These are phyloP conservation scores for Colostygia pectinataria DNA, from an alignment of 2,888 invertebrate species.

Conservation along the genomic window DNA sequence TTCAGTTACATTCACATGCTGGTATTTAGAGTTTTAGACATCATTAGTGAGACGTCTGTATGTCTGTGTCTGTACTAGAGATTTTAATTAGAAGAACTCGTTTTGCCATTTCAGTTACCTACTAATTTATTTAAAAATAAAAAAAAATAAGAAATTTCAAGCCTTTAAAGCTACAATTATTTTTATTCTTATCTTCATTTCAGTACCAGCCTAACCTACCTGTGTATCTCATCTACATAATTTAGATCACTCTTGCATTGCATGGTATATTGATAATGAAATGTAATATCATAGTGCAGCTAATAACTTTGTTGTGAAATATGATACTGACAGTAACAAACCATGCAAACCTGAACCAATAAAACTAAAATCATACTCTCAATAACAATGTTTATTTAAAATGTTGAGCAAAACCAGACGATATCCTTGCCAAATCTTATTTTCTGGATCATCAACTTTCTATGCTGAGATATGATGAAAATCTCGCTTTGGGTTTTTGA, in stretches of 20 bases:
- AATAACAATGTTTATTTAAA: conserved; percentile 17
- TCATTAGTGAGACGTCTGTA: conserved; percentile 10
- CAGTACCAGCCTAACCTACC: no score
- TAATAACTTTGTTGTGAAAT: conserved; percentile 14
- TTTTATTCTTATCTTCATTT: no score
- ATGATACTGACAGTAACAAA: conserved; percentile 18
- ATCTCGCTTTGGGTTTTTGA: conserved; percentile 22
- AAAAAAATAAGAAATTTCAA: no score
- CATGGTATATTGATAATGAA: conserved; percentile 5
- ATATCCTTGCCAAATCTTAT: conserved; percentile 14
- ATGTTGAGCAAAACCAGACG: conserved; percentile 19
- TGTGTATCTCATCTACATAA: no score
- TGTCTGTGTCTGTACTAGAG: not conserved
- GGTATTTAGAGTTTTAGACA: no score
- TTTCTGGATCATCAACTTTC: conserved; percentile 31
- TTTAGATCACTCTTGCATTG: not conserved
- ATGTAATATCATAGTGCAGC: conserved; percentile 5
- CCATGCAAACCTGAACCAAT: no score
- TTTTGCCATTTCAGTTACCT: conserved; percentile 7
- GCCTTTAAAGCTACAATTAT: no score
- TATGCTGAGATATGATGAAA: conserved; percentile 33
- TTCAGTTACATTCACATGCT: conserved; percentile 24
- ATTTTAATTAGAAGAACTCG: not conserved
- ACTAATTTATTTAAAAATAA: not conserved
- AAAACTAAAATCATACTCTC: no score